These are phyloP conservation scores for Esperia sulphurella DNA, from an alignment of 2,888 invertebrate species.

Conservation along the genomic window DNA sequence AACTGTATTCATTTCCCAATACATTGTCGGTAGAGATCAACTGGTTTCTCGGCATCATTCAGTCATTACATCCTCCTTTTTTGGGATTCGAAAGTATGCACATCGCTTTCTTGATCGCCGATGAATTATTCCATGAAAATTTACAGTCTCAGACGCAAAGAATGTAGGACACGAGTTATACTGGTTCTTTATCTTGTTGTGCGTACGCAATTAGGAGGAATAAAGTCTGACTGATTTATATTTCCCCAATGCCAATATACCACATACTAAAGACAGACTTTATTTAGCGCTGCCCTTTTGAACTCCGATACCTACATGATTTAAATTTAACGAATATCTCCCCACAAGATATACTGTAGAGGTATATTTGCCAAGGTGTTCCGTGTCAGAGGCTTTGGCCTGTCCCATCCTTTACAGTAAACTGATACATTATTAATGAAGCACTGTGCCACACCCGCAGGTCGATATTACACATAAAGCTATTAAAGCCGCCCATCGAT, in stretches of 20 bases:
- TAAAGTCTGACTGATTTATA: no score
- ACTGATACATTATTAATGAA: constrained; percentile 36
- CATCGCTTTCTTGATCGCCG: constrained; percentile 27
- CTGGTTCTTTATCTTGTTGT: not conserved
- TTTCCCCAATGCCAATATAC: no score
- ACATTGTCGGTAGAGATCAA: constrained; percentile 1
- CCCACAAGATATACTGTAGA: not conserved
- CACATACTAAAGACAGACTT: no score
- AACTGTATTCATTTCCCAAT: not conserved
- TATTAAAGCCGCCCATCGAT: constrained; percentile 22
- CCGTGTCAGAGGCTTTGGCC: constrained; percentile 19
- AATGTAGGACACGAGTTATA: constrained; percentile 34
- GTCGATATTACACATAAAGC: constrained; percentile 19
- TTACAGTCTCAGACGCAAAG: constrained; percentile 27
- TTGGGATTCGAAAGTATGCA: constrained; percentile 39
- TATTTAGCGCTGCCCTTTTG: not conserved
- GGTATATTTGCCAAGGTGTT: constrained; percentile 17
- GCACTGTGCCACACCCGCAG: constrained; percentile 23
- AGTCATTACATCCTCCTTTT: constrained; percentile 37
- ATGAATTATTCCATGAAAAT: constrained; percentile 37
- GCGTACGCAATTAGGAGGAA: no score
- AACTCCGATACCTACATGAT: not conserved
- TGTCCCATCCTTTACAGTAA: constrained; percentile 23
- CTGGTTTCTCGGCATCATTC: constrained; percentile 22
- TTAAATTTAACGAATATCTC: constrained; percentile 9